Percentiles rank a stretch among this genome's conserved stretches.
Conservation (phyloP, 2,888 invertebrate species). For the Xanthorhoe designata region DNA sequence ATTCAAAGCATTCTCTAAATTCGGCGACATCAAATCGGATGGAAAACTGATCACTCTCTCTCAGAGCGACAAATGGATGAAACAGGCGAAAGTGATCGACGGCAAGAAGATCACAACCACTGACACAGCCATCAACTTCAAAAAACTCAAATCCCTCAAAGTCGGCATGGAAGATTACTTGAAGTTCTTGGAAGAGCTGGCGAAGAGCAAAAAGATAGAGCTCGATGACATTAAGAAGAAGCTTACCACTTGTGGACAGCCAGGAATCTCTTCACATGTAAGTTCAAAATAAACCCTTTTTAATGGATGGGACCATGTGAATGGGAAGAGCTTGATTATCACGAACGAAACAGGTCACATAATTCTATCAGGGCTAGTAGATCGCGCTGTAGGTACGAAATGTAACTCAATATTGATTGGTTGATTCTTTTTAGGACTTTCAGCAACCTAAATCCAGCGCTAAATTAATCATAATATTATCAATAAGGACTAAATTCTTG, state of each 20-base stretch:
- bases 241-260: slow-evolving; percentile 92
- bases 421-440: too few species aligned
- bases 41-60: slow-evolving; percentile 94
- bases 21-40: slow-evolving; percentile 94
- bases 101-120: slow-evolving; percentile 95
- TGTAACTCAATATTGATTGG: too few species aligned
- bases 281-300: slow-evolving; percentile 46
- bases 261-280: slow-evolving; percentile 85
- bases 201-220: slow-evolving; percentile 93
- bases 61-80: slow-evolving; percentile 97
- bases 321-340: too few species aligned
- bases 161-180: slow-evolving; percentile 91
- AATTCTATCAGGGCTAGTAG: too few species aligned
- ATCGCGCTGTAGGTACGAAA: too few species aligned
- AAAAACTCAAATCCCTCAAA: slow-evolving; percentile 94
- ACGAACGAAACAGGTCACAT: too few species aligned
- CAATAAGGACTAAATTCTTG: too few species aligned
- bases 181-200: slow-evolving; percentile 93
- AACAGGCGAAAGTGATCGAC: slow-evolving; percentile 93
- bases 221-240: slow-evolving; percentile 92
- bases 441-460: too few species aligned
- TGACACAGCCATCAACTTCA: slow-evolving; percentile 95
- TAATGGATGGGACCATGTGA: not conserved
- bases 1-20: slow-evolving; percentile 93
- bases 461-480: too few species aligned